Conservation (phyloP, 2,888 invertebrate species). For the Trichogramma dendrolimi region DNA sequence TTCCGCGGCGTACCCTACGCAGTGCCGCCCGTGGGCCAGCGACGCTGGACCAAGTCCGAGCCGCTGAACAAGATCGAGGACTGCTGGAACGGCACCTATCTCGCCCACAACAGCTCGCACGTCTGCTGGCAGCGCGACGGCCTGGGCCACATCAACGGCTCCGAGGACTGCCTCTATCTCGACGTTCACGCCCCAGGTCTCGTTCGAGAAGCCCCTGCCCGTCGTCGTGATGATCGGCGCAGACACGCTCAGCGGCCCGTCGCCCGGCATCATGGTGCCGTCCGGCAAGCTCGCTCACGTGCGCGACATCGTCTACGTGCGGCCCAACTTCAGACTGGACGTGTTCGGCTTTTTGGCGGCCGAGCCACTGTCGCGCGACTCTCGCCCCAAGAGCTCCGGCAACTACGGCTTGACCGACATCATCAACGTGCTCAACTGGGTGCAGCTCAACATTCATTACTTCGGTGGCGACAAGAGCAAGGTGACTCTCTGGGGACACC, state of each 20-base stretch:
- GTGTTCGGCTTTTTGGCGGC: constrained; percentile 74
- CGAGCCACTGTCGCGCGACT: constrained; percentile 64
- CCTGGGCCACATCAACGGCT: constrained; percentile 64
- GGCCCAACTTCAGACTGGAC: constrained; percentile 71
- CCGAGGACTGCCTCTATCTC: constrained; percentile 78
- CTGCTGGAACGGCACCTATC: constrained; percentile 75
- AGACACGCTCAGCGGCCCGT: constrained; percentile 72
- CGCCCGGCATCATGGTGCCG: constrained; percentile 69
- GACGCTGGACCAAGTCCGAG: constrained; percentile 69
- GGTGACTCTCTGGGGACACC: constrained; percentile 79
- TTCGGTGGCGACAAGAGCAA: constrained; percentile 78
- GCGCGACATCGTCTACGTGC: constrained; percentile 78
- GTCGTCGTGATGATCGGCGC: constrained; percentile 80
- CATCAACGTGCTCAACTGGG: constrained; percentile 72
- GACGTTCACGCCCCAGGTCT: constrained; percentile 78
- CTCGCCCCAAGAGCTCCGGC: constrained; percentile 73
- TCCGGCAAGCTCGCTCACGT: constrained; percentile 72
- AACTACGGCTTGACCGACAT: constrained; percentile 84
- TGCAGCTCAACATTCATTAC: constrained; percentile 73
- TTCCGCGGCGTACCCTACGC: constrained; percentile 83
- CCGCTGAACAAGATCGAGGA: constrained; percentile 64
- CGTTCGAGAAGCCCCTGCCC: constrained; percentile 73
- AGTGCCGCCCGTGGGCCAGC: constrained; percentile 64
- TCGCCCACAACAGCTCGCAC: constrained; percentile 64
- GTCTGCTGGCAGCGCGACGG: constrained; percentile 69